A percentile compares a stretch with the other conserved stretches of the same genome.
These are phyloP conservation scores for Hololepta plana DNA, from an alignment of 2,888 invertebrate genomes.

Conservation along the genomic window DNA sequence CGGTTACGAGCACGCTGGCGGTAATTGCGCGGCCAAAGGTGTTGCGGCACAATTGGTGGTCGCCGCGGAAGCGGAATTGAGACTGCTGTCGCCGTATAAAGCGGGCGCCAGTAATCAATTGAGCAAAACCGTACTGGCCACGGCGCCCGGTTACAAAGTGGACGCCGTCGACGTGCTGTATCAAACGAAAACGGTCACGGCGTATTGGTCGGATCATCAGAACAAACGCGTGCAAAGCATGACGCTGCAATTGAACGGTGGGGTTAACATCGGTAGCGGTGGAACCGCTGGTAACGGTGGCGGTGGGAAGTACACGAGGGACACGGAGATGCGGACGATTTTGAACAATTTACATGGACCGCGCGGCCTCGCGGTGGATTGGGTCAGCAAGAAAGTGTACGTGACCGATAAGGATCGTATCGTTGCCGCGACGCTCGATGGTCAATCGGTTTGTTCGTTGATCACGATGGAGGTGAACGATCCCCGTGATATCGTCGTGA, in stretches of 20 bases:
- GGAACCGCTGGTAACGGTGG: slow-evolving; percentile 13
- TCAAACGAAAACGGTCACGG: slow-evolving; percentile 17
- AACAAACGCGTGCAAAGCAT: slow-evolving; percentile 27
- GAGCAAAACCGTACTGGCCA: slow-evolving; percentile 14
- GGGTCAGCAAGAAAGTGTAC: slow-evolving; percentile 48
- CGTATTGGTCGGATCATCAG: slow-evolving; percentile 31
- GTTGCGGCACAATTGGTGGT: slow-evolving; percentile 37
- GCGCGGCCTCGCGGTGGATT: slow-evolving; percentile 59
- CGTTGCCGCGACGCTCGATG: slow-evolving; percentile 35
- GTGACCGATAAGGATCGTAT: slow-evolving; percentile 39
- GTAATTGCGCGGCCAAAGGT: slow-evolving; percentile 38
- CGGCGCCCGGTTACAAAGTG: slow-evolving; percentile 28
- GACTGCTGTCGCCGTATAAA: slow-evolving; percentile 43
- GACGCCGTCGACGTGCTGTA: slow-evolving; percentile 34
- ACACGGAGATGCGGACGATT: slow-evolving; percentile 15
- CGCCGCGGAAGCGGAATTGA: slow-evolving; percentile 41
- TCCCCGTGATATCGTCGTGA: slow-evolving; percentile 42
- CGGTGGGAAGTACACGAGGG: slow-evolving; percentile 9
- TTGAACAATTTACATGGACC: slow-evolving; percentile 39
- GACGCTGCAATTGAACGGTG: slow-evolving; percentile 16
- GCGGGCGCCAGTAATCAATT: slow-evolving; percentile 25
- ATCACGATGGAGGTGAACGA: not conserved
- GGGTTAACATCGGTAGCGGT: slow-evolving; percentile 2
- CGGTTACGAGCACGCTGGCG: slow-evolving; percentile 37
- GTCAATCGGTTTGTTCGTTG: slow-evolving; percentile 27